phyloP scores from a whole-genome alignment of 2,113 vertebrate species.

The Scomber colias region DNA sequence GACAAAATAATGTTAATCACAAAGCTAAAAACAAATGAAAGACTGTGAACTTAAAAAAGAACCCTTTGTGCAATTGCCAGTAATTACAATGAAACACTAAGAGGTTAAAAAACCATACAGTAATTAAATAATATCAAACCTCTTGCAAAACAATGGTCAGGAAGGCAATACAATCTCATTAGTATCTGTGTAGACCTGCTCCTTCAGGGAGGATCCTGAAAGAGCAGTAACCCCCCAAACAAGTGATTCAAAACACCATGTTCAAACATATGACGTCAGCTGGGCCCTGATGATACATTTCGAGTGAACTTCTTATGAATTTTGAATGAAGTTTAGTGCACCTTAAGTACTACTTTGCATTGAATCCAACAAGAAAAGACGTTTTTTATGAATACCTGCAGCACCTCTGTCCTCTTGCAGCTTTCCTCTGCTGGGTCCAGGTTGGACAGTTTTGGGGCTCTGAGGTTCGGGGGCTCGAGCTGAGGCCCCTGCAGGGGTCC shows the following conservation, averaged over 20 bases:
- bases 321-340: background rate
- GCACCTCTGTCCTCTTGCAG: conserved; percentile 15
- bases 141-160: background rate
- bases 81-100: too few relatives aligned
- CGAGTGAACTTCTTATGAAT: background rate
- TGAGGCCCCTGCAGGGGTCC: background rate
- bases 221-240: background rate
- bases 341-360: background rate
- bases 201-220: background rate
- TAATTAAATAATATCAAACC: too few relatives aligned
- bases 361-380: background rate
- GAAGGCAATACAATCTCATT: background rate
- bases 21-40: too few relatives aligned
- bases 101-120: too few relatives aligned
- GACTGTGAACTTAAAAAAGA: too few relatives aligned
- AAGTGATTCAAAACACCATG: background rate
- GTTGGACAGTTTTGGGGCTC: conserved; percentile 19
- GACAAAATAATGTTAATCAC: too few relatives aligned
- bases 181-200: background rate
- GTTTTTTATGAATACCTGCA: conserved; percentile 56
- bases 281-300: background rate
- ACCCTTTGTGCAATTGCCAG: too few relatives aligned
- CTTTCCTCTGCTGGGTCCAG: conserved; percentile 24
- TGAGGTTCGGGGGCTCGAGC: conserved; percentile 27
- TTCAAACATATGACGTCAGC: background rate